Evolutionary conservation across 2,113 vertebrate genomes (phyloP).

Genomic region (Rostratula benghalensis): DNA sequence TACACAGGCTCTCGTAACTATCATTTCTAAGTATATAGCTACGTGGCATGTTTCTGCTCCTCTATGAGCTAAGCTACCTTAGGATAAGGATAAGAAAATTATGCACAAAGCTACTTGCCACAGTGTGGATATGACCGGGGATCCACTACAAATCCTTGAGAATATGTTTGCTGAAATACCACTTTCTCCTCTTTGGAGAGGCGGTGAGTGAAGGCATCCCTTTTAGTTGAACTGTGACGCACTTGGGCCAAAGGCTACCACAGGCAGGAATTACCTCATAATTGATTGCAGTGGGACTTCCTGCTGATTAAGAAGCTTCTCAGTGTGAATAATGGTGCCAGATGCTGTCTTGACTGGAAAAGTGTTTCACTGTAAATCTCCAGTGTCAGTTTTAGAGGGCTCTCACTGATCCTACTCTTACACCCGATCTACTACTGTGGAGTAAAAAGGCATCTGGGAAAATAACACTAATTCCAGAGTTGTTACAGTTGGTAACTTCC

Average conservation of each 20-base stretch:
- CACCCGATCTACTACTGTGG: neutral
- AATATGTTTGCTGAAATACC: neutral
- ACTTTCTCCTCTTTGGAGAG: neutral
- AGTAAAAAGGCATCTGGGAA: neutral
- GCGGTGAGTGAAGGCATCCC: neutral
- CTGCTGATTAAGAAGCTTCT: neutral
- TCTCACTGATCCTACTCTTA: neutral
- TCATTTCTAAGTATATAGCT: neutral
- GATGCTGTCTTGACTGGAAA: neutral
- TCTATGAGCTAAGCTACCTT: neutral
- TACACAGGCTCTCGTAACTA: accelerated
- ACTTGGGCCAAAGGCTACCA: neutral
- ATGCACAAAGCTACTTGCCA: neutral
- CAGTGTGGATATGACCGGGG: neutral
- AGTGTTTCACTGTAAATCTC: neutral
- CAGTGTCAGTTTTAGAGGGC: neutral
- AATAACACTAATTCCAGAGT: neutral
- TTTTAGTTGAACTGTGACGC: neutral
- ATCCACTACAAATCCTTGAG: neutral
- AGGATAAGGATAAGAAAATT: neutral
- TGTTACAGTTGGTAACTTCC: neutral
- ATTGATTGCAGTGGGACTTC: constrained; percentile 1
- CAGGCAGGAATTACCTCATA: neutral
- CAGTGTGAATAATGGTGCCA: neutral
- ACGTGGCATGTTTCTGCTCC: neutral